Conservation (phyloP, 1,140 invertebrate species). For the Lethocerus indicus region DNA sequence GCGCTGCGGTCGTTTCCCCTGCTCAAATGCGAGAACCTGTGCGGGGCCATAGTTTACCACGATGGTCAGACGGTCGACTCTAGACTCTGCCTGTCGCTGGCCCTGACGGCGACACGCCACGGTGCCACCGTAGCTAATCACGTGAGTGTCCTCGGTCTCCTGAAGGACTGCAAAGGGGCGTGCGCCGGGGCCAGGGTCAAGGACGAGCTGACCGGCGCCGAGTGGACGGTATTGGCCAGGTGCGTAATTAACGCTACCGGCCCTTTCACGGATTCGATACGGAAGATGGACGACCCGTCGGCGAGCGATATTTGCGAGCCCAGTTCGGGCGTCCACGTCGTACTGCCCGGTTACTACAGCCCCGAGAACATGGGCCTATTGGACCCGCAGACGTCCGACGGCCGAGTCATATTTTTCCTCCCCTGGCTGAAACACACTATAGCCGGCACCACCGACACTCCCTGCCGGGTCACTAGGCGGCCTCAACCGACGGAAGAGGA, state of each 20-base stretch:
- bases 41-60: conserved; percentile 96
- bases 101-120: conserved; percentile 81
- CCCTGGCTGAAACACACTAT: too few relatives aligned
- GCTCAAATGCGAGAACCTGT: conserved; percentile 80
- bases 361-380: too few relatives aligned
- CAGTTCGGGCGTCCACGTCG: conserved; percentile 95
- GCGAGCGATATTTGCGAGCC: conserved; percentile 82
- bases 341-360: conserved; percentile 94
- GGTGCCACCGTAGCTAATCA: conserved; percentile 95
- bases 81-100: conserved; percentile 90
- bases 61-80: conserved; percentile 99
- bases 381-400: too few relatives aligned
- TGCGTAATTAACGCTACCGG: conserved; percentile 96
- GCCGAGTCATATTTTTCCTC: too few relatives aligned
- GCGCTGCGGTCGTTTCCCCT: conserved; percentile 96
- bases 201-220: conserved; percentile 50
- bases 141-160: conserved; percentile 59
- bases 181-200: conserved; percentile 52
- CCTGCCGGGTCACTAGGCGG: too few relatives aligned
- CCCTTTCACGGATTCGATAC: conserved; percentile 90
- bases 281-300: conserved; percentile 82
- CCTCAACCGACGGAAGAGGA: conserved; percentile 96
- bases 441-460: too few relatives aligned
- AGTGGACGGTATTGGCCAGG: conserved; percentile 85
- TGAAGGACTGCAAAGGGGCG: conserved; percentile 42